phyloP scores from a whole-genome alignment of 2,888 invertebrate genomes.

The Melinaea marsaeus region DNA sequence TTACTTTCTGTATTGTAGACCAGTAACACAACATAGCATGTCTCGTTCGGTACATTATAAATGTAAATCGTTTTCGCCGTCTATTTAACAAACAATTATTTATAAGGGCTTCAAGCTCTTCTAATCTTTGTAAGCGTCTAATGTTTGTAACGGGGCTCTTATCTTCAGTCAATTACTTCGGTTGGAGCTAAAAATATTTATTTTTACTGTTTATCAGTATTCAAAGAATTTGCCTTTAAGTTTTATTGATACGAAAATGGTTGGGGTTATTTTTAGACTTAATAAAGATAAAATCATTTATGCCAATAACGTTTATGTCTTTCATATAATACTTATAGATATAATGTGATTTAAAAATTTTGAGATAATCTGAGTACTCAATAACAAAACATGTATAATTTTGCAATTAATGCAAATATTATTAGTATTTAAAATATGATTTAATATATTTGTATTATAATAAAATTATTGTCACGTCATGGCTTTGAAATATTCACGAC shows the following conservation, averaged over 20 bases:
- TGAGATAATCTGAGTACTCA: too few species aligned
- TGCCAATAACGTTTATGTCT: too few species aligned
- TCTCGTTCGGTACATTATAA: conserved; percentile 15
- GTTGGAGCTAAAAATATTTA: conserved; percentile 42
- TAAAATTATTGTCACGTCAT: conserved; percentile 7
- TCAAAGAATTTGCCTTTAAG: conserved; percentile 12
- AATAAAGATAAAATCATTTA: too few species aligned
- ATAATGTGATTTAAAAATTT: too few species aligned
- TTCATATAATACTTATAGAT: too few species aligned
- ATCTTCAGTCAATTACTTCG: conserved; percentile 56
- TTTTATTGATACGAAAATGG: too few species aligned
- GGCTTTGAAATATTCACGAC: conserved; percentile 1
- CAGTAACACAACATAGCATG: not conserved
- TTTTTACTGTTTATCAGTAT: conserved; percentile 21
- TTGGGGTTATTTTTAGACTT: too few species aligned
- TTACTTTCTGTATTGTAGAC: not conserved
- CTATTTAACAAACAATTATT: conserved; percentile 36
- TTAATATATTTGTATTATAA: not conserved
- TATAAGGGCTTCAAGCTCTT: conserved; percentile 28
- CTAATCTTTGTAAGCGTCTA: conserved; percentile 9
- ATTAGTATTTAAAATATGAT: too few species aligned
- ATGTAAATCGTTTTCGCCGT: conserved; percentile 28
- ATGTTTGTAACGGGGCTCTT: conserved; percentile 46
- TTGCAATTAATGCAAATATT: too few species aligned
- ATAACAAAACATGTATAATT: too few species aligned